Evolutionary conservation across 1,140 invertebrate genomes (phyloP).

Genomic region (Ceratoteleas bidentatus): DNA sequence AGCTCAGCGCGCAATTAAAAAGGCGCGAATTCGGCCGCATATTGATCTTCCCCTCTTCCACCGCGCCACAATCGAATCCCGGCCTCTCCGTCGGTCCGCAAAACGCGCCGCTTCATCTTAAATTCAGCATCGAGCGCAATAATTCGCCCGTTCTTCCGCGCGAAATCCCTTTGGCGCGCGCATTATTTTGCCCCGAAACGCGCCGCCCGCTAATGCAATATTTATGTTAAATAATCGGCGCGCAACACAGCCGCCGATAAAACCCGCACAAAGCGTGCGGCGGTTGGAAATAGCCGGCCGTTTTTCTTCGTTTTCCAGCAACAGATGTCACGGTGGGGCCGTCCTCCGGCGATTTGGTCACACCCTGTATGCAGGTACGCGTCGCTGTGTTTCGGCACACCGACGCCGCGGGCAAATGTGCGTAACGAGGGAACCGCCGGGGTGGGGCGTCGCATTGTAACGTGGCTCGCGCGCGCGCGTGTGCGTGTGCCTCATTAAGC

Average conservation of each 20-base stretch:
- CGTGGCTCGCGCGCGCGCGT: slow-evolving; percentile 70
- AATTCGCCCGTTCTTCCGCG: no score
- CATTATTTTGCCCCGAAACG: background rate
- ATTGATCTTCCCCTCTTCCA: no score
- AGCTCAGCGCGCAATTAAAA: no score
- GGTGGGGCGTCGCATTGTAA: slow-evolving; percentile 12
- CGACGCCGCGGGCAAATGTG: slow-evolving; percentile 28
- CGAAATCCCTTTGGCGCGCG: no score
- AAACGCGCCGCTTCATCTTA: no score
- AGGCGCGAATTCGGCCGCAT: no score
- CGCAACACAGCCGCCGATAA: slow-evolving; percentile 22
- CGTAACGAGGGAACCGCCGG: slow-evolving; percentile 66
- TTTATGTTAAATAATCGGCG: slow-evolving; percentile 33
- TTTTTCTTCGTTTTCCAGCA: slow-evolving; percentile 60
- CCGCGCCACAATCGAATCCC: no score
- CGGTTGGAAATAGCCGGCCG: slow-evolving; percentile 15
- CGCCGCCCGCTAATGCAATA: slow-evolving; percentile 21
- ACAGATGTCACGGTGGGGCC: slow-evolving; percentile 62
- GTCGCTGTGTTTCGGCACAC: slow-evolving; percentile 22
- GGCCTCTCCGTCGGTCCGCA: no score
- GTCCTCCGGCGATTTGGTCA: slow-evolving; percentile 43
- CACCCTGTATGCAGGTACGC: slow-evolving; percentile 35
- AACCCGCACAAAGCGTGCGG: slow-evolving; percentile 23
- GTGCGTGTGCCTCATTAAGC: slow-evolving; percentile 77
- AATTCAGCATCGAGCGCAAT: no score